Conservation (phyloP, 53 echinoderm and acorn worm genomes). For the Patiria pectinifera region DNA sequence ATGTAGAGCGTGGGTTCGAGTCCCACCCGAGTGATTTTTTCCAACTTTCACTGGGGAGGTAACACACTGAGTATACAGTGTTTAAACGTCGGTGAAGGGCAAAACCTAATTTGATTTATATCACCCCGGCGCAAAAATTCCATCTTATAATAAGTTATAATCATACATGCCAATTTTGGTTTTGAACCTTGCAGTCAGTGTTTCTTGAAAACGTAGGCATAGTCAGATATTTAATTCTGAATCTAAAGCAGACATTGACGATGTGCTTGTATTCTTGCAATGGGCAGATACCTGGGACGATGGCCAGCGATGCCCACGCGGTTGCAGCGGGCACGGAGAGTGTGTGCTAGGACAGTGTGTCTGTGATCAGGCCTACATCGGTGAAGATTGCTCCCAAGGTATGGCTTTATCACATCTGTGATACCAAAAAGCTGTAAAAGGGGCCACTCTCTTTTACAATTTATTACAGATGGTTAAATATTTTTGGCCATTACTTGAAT, state of each 20-base stretch:
- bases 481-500: no score
- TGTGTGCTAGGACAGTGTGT: constrained; percentile 91
- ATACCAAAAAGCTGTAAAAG: not conserved
- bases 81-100: no score
- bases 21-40: no score
- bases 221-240: not conserved
- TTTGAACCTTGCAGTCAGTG: no score
- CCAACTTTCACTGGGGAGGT: no score
- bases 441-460: not conserved
- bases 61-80: no score
- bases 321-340: constrained; percentile 86
- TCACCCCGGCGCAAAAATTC: no score
- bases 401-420: not conserved
- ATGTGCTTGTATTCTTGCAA: not conserved
- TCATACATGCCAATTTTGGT: no score
- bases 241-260: not conserved
- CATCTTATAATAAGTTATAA: no score
- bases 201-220: not conserved
- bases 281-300: constrained; percentile 65
- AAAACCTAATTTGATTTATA: no score
- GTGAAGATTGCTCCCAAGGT: constrained; percentile 98
- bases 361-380: constrained; percentile 82
- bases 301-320: constrained; percentile 82
- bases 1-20: no score
- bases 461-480: no score